Base-by-base conservation (phyloP, 2,113 vertebrate genomes). In the Cepphus grylle region DNA sequence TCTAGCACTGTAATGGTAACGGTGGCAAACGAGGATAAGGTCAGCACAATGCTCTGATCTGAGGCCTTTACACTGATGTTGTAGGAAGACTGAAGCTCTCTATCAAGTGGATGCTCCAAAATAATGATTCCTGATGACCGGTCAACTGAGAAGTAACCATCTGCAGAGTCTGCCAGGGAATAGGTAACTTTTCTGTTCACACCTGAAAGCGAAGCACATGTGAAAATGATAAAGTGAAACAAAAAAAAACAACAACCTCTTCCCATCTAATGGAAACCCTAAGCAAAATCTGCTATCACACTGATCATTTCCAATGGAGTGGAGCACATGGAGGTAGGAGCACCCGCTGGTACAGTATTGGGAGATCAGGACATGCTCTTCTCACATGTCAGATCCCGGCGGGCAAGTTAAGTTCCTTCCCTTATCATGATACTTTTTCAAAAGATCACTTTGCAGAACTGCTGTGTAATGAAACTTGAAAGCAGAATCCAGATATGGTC, bases 1-100 rank as follows among this genome's bases (percentile, higher is more conserved):
- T 99, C 99, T 70, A 99, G 97, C 42, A 99, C 99, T 1, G 98
- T 99, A 90, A 99, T 99, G 16, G 99, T 99, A 47, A 99, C 97
- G 0, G 98, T 99, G 79, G 98, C 97, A 42, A 99, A 94, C 0
- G 99, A 99, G n/a, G 98, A 99, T 38, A 99, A 98, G 22, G 98
- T 98, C 79, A 94, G 91, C 2, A 98, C 98, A 3, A 98, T 98
- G 50, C 99, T 98, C 90, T 98, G 98, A 97, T 99, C 99, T 2
- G 98, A 98, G 3, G 99, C 99, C 29, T 95, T 97, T 43, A 99
- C 98, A 2, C 96, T 99, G 90, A 99, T 98, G 85, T 98, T 99
- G 92, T 99, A 99, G 6, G 98, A 98, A 3, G 99, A 97, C 91
- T 99, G 99, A 74, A 99, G 97, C 86, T 99, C 99, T 5, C 99